A percentile compares a stretch with the other conserved stretches of the same genome.
Conservation (phyloP, 2,113 vertebrate species). For the Tachycineta bicolor region DNA sequence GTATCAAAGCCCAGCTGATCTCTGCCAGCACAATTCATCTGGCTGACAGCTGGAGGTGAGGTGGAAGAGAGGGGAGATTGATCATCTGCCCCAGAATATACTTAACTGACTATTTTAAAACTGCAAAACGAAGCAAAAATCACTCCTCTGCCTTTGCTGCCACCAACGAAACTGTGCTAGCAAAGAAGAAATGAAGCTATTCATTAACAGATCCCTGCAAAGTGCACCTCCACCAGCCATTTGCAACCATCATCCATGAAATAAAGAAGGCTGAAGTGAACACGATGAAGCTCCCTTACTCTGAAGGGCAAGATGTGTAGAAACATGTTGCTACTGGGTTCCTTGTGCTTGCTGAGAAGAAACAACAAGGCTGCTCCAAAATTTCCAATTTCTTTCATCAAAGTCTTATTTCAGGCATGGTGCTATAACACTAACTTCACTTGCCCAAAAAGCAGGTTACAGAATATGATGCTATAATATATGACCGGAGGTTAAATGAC, state of each 20-base stretch:
- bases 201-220: neutral
- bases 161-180: neutral
- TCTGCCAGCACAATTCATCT: neutral
- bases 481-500: neutral
- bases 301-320: neutral
- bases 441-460: neutral
- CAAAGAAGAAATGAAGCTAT: neutral
- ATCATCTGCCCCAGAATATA: neutral
- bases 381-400: neutral
- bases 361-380: neutral
- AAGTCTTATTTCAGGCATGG: neutral
- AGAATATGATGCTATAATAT: accelerated
- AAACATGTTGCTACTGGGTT: neutral
- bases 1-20: neutral
- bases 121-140: neutral
- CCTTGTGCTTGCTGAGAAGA: neutral
- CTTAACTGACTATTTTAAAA: neutral
- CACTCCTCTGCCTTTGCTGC: neutral
- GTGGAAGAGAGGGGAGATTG: accelerated
- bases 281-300: neutral
- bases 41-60: neutral
- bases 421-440: neutral
- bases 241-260: neutral
- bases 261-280: neutral
- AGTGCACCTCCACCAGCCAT: neutral